phyloP scores from a whole-genome alignment of 2,113 vertebrate genomes.

The Regulus satrapa region DNA sequence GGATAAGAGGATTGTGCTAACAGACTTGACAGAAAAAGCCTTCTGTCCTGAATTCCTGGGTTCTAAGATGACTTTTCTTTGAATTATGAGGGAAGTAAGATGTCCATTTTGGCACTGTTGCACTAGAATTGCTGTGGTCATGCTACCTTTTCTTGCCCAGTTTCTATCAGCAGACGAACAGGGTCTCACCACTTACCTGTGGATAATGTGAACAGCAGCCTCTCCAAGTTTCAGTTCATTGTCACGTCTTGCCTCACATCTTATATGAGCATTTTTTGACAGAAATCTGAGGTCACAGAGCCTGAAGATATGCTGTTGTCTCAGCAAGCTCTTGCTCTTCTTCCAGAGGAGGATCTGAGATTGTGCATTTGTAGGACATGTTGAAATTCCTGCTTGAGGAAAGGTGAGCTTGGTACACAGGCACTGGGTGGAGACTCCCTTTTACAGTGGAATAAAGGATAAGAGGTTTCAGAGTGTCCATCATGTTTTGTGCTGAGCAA shows the following conservation, averaged over 20 bases:
- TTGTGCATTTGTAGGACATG: neutral
- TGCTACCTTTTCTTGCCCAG: neutral
- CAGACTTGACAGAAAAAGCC: neutral
- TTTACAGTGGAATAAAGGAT: neutral
- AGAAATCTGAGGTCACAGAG: neutral
- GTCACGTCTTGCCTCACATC: neutral
- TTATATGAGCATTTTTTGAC: neutral
- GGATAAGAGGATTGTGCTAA: neutral
- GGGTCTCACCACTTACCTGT: neutral
- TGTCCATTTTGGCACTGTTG: neutral
- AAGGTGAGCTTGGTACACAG: accelerated
- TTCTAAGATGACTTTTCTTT: neutral
- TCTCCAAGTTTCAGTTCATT: neutral
- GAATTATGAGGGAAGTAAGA: neutral
- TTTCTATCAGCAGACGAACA: neutral
- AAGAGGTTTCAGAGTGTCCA: neutral
- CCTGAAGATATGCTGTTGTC: neutral
- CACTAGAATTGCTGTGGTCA: neutral
- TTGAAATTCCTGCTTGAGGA: neutral
- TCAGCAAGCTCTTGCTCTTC: neutral
- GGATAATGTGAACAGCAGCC: neutral
- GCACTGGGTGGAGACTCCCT: neutral
- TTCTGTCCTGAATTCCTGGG: neutral
- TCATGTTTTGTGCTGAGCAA: neutral
- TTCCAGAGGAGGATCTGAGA: neutral